Evolutionary conservation across 1,140 invertebrate genomes (phyloP), one percentile per base, ranked within the genome.

Genomic region (Lineus longissimus): DNA sequence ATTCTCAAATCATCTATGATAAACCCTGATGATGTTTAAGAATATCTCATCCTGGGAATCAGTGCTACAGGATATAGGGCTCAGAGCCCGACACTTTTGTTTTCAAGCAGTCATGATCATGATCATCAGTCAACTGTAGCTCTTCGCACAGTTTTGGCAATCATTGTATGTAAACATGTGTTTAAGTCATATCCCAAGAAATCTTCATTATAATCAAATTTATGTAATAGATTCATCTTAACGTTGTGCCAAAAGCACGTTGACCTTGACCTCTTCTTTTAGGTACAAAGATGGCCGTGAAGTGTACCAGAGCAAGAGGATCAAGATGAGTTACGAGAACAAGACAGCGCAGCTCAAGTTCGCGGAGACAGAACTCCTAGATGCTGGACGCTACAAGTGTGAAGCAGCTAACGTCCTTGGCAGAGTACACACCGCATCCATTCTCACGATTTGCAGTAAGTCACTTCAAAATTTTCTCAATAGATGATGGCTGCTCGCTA

Each of bases 291-390:
- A 76, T 55, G 72, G 66, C 29, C 77, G 75, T 30, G 76, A 78
- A 63, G 64, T 81, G 9, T 72, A 73, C 58, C 74, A 76, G 66
- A 74, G 71, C 57, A 64, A 75, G 4, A 80, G 80, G 57, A 79
- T 79, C 67, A 72, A 75, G 61, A 81, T 78, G 72, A 78, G 73
- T 62, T 76, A 78, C 27, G 73, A 77, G 55, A 73, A 78, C 55
- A 71, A 75, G 31, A 69, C 73, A 27, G 78, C 78, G 7, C 62
- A 73, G n/a, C 70, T 82, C 23, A 70, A 73, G n/a, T 73, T 81
- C 25, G 71, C 75, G 43, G 72, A 80, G 51, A 76, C 75, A 23
- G 73, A 77, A 58, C 70, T 73, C 40, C 68, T 65, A n/a, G 80
- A 82, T 66, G 67, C 77, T 55, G 80, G 73, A 54, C 68, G 71